These are phyloP conservation scores for Myrmecophaga tridactyla DNA, from an alignment of 2,113 vertebrate genomes.

Conservation along the genomic window DNA sequence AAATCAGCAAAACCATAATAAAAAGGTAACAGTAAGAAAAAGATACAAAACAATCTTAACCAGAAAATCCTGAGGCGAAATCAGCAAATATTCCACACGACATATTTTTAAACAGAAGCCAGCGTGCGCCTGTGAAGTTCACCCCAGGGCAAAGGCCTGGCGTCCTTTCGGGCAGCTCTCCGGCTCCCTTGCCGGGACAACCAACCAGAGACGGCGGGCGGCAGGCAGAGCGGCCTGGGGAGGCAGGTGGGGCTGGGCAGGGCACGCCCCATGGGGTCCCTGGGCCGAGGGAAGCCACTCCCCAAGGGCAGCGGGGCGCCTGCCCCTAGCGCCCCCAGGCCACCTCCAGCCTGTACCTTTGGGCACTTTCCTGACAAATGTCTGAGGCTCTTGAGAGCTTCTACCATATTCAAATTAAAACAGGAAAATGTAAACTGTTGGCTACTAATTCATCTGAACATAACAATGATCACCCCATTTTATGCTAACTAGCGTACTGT, in stretches of 20 bases:
- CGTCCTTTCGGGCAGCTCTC: neutral
- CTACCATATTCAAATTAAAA: neutral
- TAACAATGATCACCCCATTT: neutral
- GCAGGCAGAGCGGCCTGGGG: too few species aligned
- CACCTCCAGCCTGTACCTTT: neutral
- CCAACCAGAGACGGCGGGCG: too few species aligned
- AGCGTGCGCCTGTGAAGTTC: neutral
- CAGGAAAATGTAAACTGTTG: neutral
- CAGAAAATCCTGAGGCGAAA: neutral
- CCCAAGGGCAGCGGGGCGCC: too few species aligned
- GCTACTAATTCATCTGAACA: neutral
- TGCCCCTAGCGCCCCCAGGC: too few species aligned
- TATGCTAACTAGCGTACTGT: neutral
- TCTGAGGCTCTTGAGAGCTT: neutral
- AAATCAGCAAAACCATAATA: neutral
- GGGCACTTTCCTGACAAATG: neutral
- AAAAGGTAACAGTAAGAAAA: neutral
- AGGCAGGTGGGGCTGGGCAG: too few species aligned
- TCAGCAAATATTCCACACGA: neutral
- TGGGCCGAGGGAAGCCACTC: too few species aligned
- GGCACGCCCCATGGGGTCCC: too few species aligned
- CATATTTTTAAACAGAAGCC: neutral
- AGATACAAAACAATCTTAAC: neutral
- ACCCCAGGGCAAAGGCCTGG: neutral
- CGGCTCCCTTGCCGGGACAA: too few species aligned